Percentiles rank a stretch among this genome's conserved stretches.
These are phyloP conservation scores for Zenarchopterus dispar DNA, from an alignment of 2,797 vertebrate genomes.

Conservation along the genomic window DNA sequence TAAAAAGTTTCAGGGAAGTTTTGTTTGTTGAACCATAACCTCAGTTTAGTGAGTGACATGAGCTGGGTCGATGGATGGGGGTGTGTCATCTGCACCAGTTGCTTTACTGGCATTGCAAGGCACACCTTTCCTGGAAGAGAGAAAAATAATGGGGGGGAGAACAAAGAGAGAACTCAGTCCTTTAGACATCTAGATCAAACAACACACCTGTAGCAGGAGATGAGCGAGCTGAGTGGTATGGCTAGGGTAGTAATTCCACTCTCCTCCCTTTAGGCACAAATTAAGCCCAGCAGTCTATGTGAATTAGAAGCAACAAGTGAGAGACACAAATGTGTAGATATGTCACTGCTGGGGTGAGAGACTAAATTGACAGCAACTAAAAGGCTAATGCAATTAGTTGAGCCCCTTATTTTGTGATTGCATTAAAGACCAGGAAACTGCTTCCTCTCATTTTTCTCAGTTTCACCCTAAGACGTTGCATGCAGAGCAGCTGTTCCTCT, in stretches of 20 bases:
- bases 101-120: conserved; percentile 75
- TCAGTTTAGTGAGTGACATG: conserved; percentile 43
- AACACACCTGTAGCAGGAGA: conserved; percentile 76
- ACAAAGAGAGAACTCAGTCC: conserved; percentile 66
- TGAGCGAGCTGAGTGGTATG: conserved; percentile 50
- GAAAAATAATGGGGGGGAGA: conserved; percentile 70
- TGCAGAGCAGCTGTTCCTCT: conserved; percentile 86
- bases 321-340: conserved; percentile 9
- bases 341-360: neutral
- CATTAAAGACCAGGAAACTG: conserved; percentile 7
- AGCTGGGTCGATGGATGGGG: conserved; percentile 50
- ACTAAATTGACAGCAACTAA: neutral
- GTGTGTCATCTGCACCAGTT: conserved; percentile 61
- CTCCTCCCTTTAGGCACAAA: conserved; percentile 41
- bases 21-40: conserved; percentile 39
- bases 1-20: conserved; percentile 30
- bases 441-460: conserved; percentile 29
- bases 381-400: conserved; percentile 5
- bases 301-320: conserved; percentile 11
- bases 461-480: conserved; percentile 56
- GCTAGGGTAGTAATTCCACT: conserved; percentile 60
- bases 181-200: conserved; percentile 61
- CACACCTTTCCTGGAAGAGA: conserved; percentile 76
- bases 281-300: conserved; percentile 8
- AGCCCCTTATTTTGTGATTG: conserved; percentile 4